Evolutionary conservation across 2,113 vertebrate genomes (phyloP), one percentile per base, ranked within the genome.

Genomic region (Australoheros scitulus): DNA sequence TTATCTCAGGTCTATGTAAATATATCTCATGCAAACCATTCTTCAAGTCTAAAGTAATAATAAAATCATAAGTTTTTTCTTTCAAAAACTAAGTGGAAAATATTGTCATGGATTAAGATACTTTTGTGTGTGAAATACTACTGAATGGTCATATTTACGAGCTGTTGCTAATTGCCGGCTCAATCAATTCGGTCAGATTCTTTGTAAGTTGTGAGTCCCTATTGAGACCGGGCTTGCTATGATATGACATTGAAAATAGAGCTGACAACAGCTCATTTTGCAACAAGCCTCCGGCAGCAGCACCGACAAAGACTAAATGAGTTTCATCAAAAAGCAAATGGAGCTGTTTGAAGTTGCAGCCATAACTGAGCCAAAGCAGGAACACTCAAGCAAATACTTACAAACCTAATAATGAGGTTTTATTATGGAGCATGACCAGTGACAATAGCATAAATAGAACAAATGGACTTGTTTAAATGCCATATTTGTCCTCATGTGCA

Each of bases 191-290:
- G 18, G 22, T 17, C 59, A 50, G 22, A 78, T 83, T 47, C 75
- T 76, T 72, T 83, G 22, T 70, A 78, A 83, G 75, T 77, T 60
- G 63, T 58, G 82, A 80, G 80, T 38, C 58, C 77, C 77, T 72
- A 50, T 36, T 89, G 68, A 85, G 80, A 76, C 24, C 68, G 9
- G 60, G 55, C 77, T 65, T 20, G 75, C 38, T 64, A 76, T 80
- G 77, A 88, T 85, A 75, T 88, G 87, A 84, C 61, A 88, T 80
- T 81, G 82, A 76, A 89, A 90, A 92, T 84, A 84, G 77, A 86
- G 87, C 89, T 91, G 87, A 90, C 90, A 83, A 87, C 86, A 82
- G 90, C 90, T 91, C 80, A 90, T 93, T 93, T 82, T 79, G 83
- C 88, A 80, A 83, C 76, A 76, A 70, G 89, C 88, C 88, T 75